Percentiles rank a stretch among this genome's conserved stretches.
phyloP scores from a whole-genome alignment of 2,113 vertebrate genomes.

The Vombatus ursinus region DNA sequence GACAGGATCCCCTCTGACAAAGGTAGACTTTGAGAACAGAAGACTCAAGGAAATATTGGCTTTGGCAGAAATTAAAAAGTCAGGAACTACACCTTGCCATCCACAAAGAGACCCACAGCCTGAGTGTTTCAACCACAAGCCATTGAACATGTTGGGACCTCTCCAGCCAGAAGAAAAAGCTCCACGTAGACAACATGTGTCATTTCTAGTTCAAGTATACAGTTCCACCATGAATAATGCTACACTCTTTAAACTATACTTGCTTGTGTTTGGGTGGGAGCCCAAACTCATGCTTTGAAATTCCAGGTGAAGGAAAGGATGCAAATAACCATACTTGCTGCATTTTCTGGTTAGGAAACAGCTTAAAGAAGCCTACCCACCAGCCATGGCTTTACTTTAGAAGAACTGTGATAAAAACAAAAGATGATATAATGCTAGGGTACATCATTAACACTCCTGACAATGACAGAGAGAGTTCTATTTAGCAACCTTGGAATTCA shows the following conservation, averaged over 20 bases:
- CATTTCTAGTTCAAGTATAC: neutral
- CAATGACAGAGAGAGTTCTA: neutral
- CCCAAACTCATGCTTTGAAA: neutral
- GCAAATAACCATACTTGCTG: neutral
- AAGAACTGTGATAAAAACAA: neutral
- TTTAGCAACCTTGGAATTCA: neutral
- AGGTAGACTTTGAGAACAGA: neutral
- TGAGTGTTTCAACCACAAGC: neutral
- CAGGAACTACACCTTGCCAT: neutral
- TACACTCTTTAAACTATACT: neutral
- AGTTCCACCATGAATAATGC: neutral
- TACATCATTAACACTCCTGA: neutral
- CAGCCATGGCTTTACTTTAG: neutral
- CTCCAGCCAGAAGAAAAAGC: neutral
- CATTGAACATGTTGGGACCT: neutral
- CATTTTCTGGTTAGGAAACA: neutral
- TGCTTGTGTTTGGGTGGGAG: neutral
- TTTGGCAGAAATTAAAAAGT: neutral
- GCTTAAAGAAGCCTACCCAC: neutral
- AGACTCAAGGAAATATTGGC: neutral
- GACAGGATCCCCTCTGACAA: neutral
- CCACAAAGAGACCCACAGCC: neutral
- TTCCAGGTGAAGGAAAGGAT: neutral
- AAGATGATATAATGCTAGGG: neutral
- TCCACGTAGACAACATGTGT: neutral